Conservation (phyloP, 2,888 invertebrate genomes). For the Pterobdella sp. region DNA sequence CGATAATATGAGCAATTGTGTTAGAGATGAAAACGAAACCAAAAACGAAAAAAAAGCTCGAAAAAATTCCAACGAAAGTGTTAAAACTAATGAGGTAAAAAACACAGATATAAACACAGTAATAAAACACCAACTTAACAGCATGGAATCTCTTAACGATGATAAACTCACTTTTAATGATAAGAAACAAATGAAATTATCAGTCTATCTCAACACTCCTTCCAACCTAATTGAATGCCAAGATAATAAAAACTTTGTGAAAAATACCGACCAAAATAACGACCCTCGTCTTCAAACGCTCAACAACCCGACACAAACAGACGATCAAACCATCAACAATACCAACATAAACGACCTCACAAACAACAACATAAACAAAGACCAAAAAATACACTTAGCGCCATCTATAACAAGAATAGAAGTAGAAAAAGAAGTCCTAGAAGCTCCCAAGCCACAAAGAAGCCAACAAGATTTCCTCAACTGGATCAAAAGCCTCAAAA, state of each 20-base stretch:
- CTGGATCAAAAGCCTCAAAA: conserved; percentile 1
- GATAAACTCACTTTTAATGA: background rate
- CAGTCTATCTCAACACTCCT: background rate
- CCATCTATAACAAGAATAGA: background rate
- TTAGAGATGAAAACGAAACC: background rate
- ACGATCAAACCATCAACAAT: conserved; percentile 10
- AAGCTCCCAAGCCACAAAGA: background rate
- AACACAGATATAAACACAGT: background rate
- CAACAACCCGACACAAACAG: background rate
- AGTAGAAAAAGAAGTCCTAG: background rate
- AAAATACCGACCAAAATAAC: conserved; percentile 3
- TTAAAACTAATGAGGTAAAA: background rate
- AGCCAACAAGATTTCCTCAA: background rate
- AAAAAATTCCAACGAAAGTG: background rate
- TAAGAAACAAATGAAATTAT: background rate
- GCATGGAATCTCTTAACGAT: too few species aligned
- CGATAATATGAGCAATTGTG: background rate
- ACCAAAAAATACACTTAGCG: background rate
- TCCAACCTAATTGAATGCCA: background rate
- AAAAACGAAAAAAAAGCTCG: background rate
- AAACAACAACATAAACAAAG: conserved; percentile 2
- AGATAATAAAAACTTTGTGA: background rate
- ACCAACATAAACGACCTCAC: background rate
- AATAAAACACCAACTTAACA: background rate
- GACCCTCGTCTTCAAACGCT: background rate